Evolutionary conservation across 2,113 vertebrate species (phyloP), one percentile per base, ranked within the genome.

Genomic region (Proteles cristata): DNA sequence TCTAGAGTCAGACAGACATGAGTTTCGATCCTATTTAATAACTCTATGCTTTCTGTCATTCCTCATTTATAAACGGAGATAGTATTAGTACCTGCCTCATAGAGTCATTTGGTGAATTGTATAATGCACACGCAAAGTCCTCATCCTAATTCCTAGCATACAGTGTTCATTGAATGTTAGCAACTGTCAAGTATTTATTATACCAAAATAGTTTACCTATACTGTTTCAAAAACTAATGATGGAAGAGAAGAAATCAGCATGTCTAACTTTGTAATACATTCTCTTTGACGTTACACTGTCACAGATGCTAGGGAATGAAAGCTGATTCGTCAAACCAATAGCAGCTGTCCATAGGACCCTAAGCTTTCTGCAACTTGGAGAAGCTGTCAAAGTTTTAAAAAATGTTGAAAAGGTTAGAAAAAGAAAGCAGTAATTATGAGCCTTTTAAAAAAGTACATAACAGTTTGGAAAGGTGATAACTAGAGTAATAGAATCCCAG

Each of bases 401-500:
- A 91, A 94, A n/a, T 55, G 83, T 71, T 88, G 53, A 77, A 94
- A 93, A 85, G 65, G 43, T 80, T 96, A 81, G 68, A 14, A 88
- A 90, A 94, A 84, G 25, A 88, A 88, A 94, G 6, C 25, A 79
- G 31, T 93, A 45, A 28, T 63, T 81, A 21, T 14, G 26, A 80
- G 11, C 21, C 63, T 93, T 90, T 93, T 65, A 10, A 82, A 94
- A 96, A 82, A 82, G 65, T 61, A 45, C 53, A 14, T 73, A 39
- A 89, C n/a, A 79, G 53, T 55, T 86, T 61, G 39, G n/a, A 55
- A 82, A 66, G 25, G 15, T 88, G 53, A 61, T 39, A 71, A 73
- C 61, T 82, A 48, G 63, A 88, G 26, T 92, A 80, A 82, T 11
- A 55, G 74, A 90, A 81, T 43, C 16, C 81, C 55, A 58, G 66